These are phyloP conservation scores for Paradisaea rubra DNA, from an alignment of 2,113 vertebrate species.

Conservation along the genomic window DNA sequence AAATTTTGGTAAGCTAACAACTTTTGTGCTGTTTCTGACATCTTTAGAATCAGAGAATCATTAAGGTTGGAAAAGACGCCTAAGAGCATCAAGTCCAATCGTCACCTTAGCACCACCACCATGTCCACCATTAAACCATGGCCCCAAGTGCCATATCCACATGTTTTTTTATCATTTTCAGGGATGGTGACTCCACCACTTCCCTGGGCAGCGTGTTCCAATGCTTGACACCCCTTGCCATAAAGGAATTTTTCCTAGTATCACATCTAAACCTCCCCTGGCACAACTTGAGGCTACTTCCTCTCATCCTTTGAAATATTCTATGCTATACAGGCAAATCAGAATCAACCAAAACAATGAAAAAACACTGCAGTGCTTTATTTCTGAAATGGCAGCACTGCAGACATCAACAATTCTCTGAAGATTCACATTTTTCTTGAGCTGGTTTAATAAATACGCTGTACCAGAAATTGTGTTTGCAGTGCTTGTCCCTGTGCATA, in stretches of 20 bases:
- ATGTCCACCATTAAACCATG: background rate
- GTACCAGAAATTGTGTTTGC: background rate
- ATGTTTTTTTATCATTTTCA: background rate
- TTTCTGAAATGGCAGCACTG: background rate
- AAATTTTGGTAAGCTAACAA: background rate
- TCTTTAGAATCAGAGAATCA: background rate
- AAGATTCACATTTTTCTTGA: background rate
- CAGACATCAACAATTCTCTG: background rate
- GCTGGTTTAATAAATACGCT: background rate
- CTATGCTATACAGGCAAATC: background rate
- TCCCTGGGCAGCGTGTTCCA: background rate
- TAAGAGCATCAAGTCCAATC: background rate
- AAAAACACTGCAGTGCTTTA: background rate
- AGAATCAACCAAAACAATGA: background rate
- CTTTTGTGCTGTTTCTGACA: background rate
- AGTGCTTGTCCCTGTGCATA: background rate
- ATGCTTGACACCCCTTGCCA: background rate
- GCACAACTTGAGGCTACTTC: background rate
- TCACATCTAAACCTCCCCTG: background rate
- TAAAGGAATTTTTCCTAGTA: background rate
- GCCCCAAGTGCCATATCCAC: background rate
- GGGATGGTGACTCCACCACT: background rate
- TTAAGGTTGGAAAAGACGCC: background rate
- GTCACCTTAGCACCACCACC: background rate
- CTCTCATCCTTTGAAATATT: background rate